Base-by-base conservation (phyloP, 64 coral and sea anemone genomes). In the Astreopora myriophthalma region DNA sequence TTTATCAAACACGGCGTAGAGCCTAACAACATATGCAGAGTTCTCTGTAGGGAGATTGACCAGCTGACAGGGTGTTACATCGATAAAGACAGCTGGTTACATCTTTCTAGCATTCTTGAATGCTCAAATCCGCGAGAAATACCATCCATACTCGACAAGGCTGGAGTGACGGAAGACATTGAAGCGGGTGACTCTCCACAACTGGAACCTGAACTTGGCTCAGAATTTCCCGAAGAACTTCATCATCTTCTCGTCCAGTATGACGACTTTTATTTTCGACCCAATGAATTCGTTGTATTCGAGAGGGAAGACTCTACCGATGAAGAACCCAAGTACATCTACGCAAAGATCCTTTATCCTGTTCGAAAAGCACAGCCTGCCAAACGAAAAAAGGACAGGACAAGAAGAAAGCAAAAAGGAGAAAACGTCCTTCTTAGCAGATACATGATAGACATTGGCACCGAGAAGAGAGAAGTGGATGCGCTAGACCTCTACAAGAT, bases 401-500 rank as follows among this genome's bases (percentile, higher is more conserved):
- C 30, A 17, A 93, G 85, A 32, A 51, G 79, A 55, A 94, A 90
- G 32, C 34, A 55, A 73, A 98, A 84, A 35, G 72, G 42, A 37
- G 72, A 90, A 60, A 94, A 46, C 34, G 74, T 86, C 11, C 39
- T 88, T 16, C 92, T 91, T 24, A 72, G 76, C n/a, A 98, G 83
- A 52, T 98, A 94, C 48, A 62, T 98, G 33, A 81, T 90, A 69
- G 75, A 90, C 20, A 35, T 81, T 24, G 88, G 88, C 1, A 28
- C 2, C 2, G 68, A 77, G 7, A 80, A 85, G 71, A 86, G 88
- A 32, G 92, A 94, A 69, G 96, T 94, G 46, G 92, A 91, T 84
- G 96, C 70, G 3, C 52, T 98, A 22, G 96, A 98, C 51, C 74
- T 98, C 6, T 98, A 94, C 69, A 94, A 94, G 28, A 27, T 94